phyloP scores from a whole-genome alignment of 2,113 vertebrate genomes.

The Pedionomus torquatus region DNA sequence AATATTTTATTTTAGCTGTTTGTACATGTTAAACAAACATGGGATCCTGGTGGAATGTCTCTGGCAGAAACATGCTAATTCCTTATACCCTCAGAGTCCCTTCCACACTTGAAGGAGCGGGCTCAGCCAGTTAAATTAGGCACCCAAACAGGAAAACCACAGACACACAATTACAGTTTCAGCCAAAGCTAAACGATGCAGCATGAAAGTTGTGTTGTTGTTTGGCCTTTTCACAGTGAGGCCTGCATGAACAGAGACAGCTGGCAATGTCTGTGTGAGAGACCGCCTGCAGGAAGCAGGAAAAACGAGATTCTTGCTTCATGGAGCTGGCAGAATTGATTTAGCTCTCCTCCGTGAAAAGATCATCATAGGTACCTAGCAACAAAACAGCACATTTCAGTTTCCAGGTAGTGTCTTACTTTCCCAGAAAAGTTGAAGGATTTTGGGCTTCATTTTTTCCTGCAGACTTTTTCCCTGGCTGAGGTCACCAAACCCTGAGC shows the following conservation, averaged over 20 bases:
- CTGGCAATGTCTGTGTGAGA: constrained; percentile 1
- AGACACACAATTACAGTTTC: constrained; percentile 40
- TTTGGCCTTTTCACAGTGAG: constrained; percentile 20
- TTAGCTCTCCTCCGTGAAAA: neutral
- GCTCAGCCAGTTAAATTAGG: constrained; percentile 48
- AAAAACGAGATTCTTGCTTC: constrained; percentile 1
- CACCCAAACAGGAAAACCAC: constrained; percentile 72
- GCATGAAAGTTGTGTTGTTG: constrained; percentile 19
- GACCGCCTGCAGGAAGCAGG: neutral
- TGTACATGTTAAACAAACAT: constrained; percentile 70
- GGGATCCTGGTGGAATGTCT: constrained; percentile 53
- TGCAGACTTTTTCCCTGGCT: neutral
- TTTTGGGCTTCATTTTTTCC: neutral
- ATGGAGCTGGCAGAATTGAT: neutral
- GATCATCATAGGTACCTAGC: neutral
- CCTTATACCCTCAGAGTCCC: constrained; percentile 36
- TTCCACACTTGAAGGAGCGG: constrained; percentile 32
- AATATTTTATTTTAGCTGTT: constrained; percentile 67
- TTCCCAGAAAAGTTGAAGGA: neutral
- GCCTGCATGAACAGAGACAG: constrained; percentile 27
- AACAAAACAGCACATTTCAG: neutral
- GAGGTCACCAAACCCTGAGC: neutral
- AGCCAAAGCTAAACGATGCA: constrained; percentile 35
- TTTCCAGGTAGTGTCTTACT: neutral
- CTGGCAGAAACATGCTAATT: constrained; percentile 55